These are phyloP conservation scores for Drosophila repleta DNA, from an alignment of 1,140 invertebrate genomes.

Conservation along the genomic window DNA sequence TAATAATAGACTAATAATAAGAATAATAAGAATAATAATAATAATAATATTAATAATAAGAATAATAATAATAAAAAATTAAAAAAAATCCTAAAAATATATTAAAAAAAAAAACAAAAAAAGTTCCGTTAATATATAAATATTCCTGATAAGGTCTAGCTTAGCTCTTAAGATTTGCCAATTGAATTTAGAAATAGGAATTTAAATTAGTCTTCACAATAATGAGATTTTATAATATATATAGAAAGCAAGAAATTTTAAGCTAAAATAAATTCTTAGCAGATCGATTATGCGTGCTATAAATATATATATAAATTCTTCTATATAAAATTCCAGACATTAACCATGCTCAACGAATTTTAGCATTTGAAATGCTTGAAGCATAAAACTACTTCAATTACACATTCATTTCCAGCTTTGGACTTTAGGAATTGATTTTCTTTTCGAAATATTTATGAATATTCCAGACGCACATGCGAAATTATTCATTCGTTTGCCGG, in stretches of 20 bases:
- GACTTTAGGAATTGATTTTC: not conserved
- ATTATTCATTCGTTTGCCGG: constrained; percentile 33
- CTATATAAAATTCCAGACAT: not conserved
- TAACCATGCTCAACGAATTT: not conserved
- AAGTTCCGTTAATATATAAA: no score
- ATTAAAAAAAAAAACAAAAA: no score
- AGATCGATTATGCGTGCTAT: not conserved
- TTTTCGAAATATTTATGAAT: not conserved
- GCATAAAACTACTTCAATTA: constrained; percentile 52
- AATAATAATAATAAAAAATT: no score
- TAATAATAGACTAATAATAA: no score
- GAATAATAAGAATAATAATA: no score
- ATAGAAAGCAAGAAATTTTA: not conserved
- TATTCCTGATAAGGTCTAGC: no score
- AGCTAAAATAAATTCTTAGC: not conserved
- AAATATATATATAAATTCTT: not conserved
- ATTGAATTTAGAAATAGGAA: no score
- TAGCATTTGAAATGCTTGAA: constrained; percentile 19
- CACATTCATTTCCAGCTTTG: constrained; percentile 39
- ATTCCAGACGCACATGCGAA: not conserved
- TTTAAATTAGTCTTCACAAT: no score
- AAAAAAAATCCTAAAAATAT: no score
- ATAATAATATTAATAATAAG: no score
- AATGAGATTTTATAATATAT: not conserved
- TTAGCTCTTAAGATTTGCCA: no score